Conservation (phyloP, 2,797 vertebrate genomes). For the Leptoclinus maculatus region DNA sequence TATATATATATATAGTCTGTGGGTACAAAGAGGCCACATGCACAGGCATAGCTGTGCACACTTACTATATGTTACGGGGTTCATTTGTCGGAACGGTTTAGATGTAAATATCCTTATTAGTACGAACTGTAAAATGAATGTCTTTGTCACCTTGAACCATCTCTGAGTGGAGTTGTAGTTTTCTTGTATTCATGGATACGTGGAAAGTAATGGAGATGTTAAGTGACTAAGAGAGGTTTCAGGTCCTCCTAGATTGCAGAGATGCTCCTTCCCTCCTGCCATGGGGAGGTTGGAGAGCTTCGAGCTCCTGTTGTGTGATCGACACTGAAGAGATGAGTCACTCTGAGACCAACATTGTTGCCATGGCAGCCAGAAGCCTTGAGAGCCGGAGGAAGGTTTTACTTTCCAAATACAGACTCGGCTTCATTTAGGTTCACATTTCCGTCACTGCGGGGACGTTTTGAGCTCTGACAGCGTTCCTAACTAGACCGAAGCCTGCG, state of each 20-base stretch:
- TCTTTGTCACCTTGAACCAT: neutral
- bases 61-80: constrained; percentile 1
- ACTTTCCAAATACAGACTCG: constrained; percentile 71
- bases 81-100: neutral
- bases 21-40: constrained; percentile 5
- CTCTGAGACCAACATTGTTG: constrained; percentile 76
- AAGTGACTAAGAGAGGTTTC: constrained; percentile 22
- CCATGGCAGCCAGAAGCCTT: constrained; percentile 80
- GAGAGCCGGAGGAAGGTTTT: constrained; percentile 73
- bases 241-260: constrained; percentile 42
- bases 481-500: constrained; percentile 21
- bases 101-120: neutral
- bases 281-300: constrained; percentile 65
- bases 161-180: neutral
- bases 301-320: constrained; percentile 74
- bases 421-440: constrained; percentile 67
- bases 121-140: neutral
- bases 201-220: too few species aligned
- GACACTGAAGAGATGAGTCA: constrained; percentile 82
- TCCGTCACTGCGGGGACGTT: constrained; percentile 58
- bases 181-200: neutral
- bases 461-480: constrained; percentile 35
- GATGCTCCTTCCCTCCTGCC: constrained; percentile 66
- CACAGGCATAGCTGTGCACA: constrained; percentile 1
- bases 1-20: neutral